These are phyloP conservation scores for Byasa hedistus DNA, from an alignment of 2,888 invertebrate species.

Conservation along the genomic window DNA sequence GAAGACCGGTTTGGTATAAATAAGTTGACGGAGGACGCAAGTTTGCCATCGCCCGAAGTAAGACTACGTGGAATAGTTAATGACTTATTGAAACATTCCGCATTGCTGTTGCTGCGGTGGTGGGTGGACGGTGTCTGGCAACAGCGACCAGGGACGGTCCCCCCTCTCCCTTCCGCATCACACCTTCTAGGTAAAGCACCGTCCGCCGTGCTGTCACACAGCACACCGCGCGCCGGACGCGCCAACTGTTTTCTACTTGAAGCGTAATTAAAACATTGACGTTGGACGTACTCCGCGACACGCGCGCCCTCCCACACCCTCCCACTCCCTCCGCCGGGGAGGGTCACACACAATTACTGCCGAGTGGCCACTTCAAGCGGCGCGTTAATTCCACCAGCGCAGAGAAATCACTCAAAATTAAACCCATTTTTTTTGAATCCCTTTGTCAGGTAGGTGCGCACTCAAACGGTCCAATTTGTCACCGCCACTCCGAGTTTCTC, in stretches of 20 bases:
- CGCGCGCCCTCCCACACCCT: not conserved
- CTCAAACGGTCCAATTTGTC: conserved; percentile 53
- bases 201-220: too few relatives aligned
- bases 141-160: too few relatives aligned
- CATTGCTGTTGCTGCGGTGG: too few relatives aligned
- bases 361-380: conserved; percentile 55
- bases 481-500: conserved; percentile 46
- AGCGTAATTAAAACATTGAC: conserved; percentile 53
- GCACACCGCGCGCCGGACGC: conserved; percentile 36
- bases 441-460: conserved; percentile 42
- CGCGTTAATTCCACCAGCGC: conserved; percentile 58
- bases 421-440: conserved; percentile 53
- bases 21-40: too few relatives aligned
- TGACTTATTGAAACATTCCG: too few relatives aligned
- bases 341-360: conserved; percentile 69
- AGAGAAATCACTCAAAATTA: conserved; percentile 63
- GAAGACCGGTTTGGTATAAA: too few relatives aligned
- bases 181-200: too few relatives aligned
- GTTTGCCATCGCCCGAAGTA: too few relatives aligned
- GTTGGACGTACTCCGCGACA: conserved; percentile 39
- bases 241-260: conserved; percentile 47
- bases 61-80: too few relatives aligned
- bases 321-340: conserved; percentile 25
- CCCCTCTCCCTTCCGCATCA: too few relatives aligned
- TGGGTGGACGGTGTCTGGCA: too few relatives aligned